These are phyloP conservation scores for Scolanthus callimorphus DNA, from an alignment of 92 coral and sea anemone species.

Conservation along the genomic window DNA sequence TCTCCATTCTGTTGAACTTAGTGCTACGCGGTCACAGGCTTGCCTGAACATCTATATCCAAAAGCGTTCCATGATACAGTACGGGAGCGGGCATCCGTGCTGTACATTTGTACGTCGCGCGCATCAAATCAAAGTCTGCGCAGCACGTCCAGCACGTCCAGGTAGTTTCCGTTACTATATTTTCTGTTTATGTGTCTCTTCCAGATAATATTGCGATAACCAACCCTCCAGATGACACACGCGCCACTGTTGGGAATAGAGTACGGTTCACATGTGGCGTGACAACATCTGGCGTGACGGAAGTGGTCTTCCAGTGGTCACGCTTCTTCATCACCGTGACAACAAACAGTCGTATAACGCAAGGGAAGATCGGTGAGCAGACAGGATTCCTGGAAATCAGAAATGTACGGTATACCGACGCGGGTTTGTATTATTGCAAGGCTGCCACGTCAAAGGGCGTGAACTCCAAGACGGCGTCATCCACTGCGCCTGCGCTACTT, in stretches of 20 bases:
- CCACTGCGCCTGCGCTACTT: constrained; percentile 34
- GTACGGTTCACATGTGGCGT: constrained; percentile 65
- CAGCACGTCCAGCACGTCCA: too few relatives aligned
- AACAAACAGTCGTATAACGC: constrained; percentile 22
- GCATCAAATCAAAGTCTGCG: too few relatives aligned
- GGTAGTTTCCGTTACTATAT: too few relatives aligned
- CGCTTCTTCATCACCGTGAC: constrained; percentile 30
- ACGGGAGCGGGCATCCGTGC: too few relatives aligned
- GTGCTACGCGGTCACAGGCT: too few relatives aligned
- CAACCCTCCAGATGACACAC: constrained; percentile 28
- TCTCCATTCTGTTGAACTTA: too few relatives aligned
- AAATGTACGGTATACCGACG: constrained; percentile 43
- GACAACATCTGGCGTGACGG: constrained; percentile 30
- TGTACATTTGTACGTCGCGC: too few relatives aligned
- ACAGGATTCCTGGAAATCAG: constrained; percentile 45
- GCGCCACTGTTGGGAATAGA: constrained; percentile 35
- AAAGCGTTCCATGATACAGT: too few relatives aligned
- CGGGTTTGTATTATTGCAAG: constrained; percentile 58
- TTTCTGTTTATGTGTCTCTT: too few relatives aligned
- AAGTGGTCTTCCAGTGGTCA: constrained; percentile 64
- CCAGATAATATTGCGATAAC: constrained; percentile 52
- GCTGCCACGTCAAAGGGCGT: constrained; percentile 33
- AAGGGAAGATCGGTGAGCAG: constrained; percentile 42
- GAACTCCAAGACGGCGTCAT: constrained; percentile 7
- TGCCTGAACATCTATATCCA: too few relatives aligned